These are phyloP conservation scores for Sebastes baramenuke DNA, from an alignment of 2,797 vertebrate species.

Conservation along the genomic window DNA sequence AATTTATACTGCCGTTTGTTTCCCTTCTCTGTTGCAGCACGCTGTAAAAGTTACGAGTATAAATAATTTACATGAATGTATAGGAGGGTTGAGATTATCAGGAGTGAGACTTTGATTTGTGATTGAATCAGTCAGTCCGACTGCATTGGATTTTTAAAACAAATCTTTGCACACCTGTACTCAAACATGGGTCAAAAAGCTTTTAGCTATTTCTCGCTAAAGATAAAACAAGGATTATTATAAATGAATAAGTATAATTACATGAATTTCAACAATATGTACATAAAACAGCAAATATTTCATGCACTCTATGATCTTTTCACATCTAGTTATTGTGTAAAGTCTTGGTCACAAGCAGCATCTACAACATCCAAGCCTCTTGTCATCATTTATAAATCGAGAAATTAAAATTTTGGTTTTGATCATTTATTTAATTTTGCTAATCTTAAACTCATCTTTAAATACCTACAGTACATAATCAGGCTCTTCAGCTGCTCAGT, in stretches of 20 bases:
- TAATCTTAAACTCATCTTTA: too few species aligned
- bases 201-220: not conserved
- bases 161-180: not conserved
- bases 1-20: not conserved
- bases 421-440: too few species aligned
- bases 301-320: not conserved
- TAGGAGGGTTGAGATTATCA: not conserved
- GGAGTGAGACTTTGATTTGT: not conserved
- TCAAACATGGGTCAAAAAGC: not conserved
- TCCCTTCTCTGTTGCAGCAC: too few species aligned
- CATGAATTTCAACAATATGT: not conserved
- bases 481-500: too few species aligned
- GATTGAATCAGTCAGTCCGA: not conserved
- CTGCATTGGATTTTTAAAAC: not conserved
- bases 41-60: not conserved
- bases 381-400: too few species aligned
- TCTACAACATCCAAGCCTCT: not conserved
- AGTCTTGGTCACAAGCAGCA: not conserved
- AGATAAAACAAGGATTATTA: not conserved
- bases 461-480: too few species aligned
- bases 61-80: not conserved
- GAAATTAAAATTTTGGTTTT: too few species aligned
- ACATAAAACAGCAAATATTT: not conserved
- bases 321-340: not conserved
- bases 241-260: not conserved